Evolutionary conservation across 2,113 vertebrate genomes (phyloP).

Genomic region (Suricata suricatta): DNA sequence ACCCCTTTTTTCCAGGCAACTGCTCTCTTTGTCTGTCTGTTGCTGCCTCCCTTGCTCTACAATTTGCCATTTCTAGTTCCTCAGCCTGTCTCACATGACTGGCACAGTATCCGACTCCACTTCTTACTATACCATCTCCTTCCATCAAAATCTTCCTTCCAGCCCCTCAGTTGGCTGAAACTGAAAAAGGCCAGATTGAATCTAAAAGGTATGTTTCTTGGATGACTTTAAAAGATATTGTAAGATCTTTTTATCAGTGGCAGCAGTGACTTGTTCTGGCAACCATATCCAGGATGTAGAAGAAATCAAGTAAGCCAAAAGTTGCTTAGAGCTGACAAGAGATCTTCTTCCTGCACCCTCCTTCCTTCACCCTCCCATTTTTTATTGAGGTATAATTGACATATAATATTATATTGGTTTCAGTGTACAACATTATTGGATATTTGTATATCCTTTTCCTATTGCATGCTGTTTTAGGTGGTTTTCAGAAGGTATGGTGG

Average conservation of each 20-base stretch:
- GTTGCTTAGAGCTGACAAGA: neutral
- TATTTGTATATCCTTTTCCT: neutral
- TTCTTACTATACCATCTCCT: neutral
- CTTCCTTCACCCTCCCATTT: neutral
- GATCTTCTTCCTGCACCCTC: neutral
- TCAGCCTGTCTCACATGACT: neutral
- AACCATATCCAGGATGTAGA: neutral
- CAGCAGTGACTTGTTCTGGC: neutral
- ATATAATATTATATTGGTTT: neutral
- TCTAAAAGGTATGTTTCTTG: neutral
- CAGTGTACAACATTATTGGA: neutral
- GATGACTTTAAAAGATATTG: neutral
- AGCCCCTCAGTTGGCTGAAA: neutral
- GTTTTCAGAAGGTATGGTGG: neutral
- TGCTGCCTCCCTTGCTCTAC: neutral
- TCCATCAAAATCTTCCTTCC: neutral
- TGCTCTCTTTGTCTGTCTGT: neutral
- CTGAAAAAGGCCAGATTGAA: neutral
- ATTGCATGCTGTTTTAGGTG: neutral
- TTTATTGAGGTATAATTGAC: neutral
- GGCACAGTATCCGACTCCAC: neutral
- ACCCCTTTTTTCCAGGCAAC: neutral
- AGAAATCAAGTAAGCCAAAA: slow-evolving; percentile 42
- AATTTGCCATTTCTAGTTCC: neutral
- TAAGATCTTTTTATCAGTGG: neutral